A percentile compares a stretch with the other conserved stretches of the same genome.
These are phyloP conservation scores for Neosilurus hyrtlii DNA, from an alignment of 2,797 vertebrate species.

Conservation along the genomic window DNA sequence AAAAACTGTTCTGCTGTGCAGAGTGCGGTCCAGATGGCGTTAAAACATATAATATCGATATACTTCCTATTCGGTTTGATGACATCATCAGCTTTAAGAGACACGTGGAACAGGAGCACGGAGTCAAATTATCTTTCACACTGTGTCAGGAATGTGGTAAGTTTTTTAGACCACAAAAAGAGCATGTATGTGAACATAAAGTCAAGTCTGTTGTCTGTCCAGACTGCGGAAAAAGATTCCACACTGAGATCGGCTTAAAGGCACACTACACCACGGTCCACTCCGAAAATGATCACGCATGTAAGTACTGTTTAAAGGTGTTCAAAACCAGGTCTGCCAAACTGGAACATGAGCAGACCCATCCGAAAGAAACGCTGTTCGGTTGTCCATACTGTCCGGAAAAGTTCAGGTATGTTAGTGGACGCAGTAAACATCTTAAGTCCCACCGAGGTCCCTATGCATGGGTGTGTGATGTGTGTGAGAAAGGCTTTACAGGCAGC, in stretches of 20 bases:
- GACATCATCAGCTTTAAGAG: slow-evolving; percentile 16
- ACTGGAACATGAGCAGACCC: slow-evolving; percentile 26
- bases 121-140: neutral
- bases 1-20: slow-evolving; percentile 5
- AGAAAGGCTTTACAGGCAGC: neutral
- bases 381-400: slow-evolving; percentile 23
- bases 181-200: slow-evolving; percentile 4
- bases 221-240: slow-evolving; percentile 21
- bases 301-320: slow-evolving; percentile 30
- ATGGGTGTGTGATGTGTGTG: neutral
- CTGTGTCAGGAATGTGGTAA: slow-evolving; percentile 25
- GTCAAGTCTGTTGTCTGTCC: neutral
- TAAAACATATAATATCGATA: neutral
- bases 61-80: neutral
- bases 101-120: slow-evolving; percentile 16
- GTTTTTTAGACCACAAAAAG: neutral
- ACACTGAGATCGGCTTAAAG: neutral
- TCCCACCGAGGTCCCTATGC: neutral
- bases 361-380: slow-evolving; percentile 7
- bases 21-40: neutral
- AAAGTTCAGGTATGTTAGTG: neutral
- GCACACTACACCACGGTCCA: slow-evolving; percentile 5
- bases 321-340: neutral
- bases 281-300: neutral
- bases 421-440: neutral